Base-by-base conservation (phyloP, 2,113 vertebrate species). In the Tricholaema leucomelas region DNA sequence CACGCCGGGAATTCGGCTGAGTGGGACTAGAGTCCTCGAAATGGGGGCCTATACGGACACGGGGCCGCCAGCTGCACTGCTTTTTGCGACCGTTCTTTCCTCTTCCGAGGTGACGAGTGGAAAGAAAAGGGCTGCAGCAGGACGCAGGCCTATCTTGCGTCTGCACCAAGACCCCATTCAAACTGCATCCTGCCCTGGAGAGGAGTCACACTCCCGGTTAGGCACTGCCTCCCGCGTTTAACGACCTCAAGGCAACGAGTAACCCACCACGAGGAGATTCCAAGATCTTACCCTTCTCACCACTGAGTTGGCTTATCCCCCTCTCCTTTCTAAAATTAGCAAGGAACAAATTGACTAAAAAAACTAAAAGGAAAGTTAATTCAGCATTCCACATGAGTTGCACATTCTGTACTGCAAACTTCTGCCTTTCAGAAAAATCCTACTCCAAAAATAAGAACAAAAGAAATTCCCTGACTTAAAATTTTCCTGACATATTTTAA, bases 151-250 rank as follows among this genome's bases (percentile, higher is more conserved):
- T 15, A 6, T 40, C 4, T 58, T 17, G 9, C 18, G 1, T 55
- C 33, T 63, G 52, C 38, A 72, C 25, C 12, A 63, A 67, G 17
- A 4, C n/a, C 23, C 6, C 5, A 6, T 18, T 23, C 44, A 19
- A 28, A 31, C 6, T 4, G 11, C 9, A 10, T 8, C 33, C 50
- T 9, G 48, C 5, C 23, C 8, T 13, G 15, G 15, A 10, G 25
- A 54, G 19, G 18, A 12, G 28, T 5, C 7, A 4, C 0, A 0
- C 20, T 15, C 50, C 12, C 1, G 10, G 3, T 5, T 1, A 13
- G 8, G 24, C 38, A 9, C 4, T 3, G 30, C 33, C 40, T 7
- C 10, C 0, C 6, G 9, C 15, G 2, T 14, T 52, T 30, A 30
- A 30, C 2, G 0, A 6, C 10, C 20, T 15, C 33, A 5, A 18